A percentile compares a stretch with the other conserved stretches of the same genome.
phyloP scores from a whole-genome alignment of 1,140 invertebrate genomes.

The Liolophura sinensis region DNA sequence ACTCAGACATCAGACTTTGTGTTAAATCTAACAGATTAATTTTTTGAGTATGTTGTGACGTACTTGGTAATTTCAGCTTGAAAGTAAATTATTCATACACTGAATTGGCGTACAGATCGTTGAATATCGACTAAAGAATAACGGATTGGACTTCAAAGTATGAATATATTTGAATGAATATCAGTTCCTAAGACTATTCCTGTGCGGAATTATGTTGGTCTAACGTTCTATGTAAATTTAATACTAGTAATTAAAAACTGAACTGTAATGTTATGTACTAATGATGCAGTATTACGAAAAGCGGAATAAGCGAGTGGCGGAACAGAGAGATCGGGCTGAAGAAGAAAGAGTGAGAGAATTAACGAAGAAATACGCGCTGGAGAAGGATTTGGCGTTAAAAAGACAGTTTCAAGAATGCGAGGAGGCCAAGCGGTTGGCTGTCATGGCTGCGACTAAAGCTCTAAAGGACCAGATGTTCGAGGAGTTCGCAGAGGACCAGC shows the following conservation, averaged over 20 bases:
- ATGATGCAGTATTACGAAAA: slow-evolving; percentile 44
- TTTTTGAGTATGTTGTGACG: no score
- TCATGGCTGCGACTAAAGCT: slow-evolving; percentile 38
- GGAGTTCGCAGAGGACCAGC: slow-evolving; percentile 42
- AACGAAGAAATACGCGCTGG: slow-evolving; percentile 41
- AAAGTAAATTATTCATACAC: neutral
- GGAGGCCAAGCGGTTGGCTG: slow-evolving; percentile 34
- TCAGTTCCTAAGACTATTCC: no score
- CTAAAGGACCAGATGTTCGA: slow-evolving; percentile 31
- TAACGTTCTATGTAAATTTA: neutral
- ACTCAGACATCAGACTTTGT: no score
- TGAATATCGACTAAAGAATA: neutral
- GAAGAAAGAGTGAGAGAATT: slow-evolving; percentile 48
- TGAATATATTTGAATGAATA: no score
- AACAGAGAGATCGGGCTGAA: slow-evolving; percentile 48
- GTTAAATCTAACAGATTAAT: no score
- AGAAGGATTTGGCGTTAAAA: slow-evolving; percentile 47
- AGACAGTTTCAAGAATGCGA: slow-evolving; percentile 46
- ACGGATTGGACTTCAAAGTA: no score
- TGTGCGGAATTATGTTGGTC: no score
- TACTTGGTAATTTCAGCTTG: no score
- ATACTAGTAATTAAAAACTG: no score
- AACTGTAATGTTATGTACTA: neutral
- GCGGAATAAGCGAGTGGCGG: slow-evolving; percentile 41
- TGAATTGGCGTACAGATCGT: neutral